Evolutionary conservation across 2,797 vertebrate species (phyloP).

Genomic region (Gymnothorax javanicus): DNA sequence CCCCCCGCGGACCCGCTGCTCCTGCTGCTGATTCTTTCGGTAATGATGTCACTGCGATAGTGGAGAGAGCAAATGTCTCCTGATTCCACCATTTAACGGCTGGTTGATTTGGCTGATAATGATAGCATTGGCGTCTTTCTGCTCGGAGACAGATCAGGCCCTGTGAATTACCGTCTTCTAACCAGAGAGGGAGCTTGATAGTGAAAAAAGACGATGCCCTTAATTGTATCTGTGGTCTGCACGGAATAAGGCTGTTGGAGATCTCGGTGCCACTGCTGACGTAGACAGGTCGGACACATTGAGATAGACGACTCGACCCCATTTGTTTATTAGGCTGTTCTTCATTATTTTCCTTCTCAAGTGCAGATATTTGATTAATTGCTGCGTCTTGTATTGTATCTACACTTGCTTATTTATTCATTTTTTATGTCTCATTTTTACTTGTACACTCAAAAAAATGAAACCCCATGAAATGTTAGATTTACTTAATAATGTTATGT

Average conservation of each 20-base stretch:
- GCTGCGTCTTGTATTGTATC: neutral
- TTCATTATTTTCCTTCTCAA: slow-evolving; percentile 70
- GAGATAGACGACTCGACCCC: slow-evolving; percentile 76
- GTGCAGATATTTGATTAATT: slow-evolving; percentile 54
- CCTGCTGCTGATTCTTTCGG: slow-evolving; percentile 76
- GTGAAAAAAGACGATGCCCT: slow-evolving; percentile 67
- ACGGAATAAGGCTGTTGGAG: slow-evolving; percentile 72
- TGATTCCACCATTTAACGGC: slow-evolving; percentile 87
- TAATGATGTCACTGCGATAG: slow-evolving; percentile 88
- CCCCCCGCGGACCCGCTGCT: slow-evolving; percentile 57
- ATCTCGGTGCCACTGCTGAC: slow-evolving; percentile 69
- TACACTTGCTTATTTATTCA: neutral
- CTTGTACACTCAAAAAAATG: too few species aligned
- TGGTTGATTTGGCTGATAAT: slow-evolving; percentile 85
- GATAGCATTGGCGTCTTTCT: slow-evolving; percentile 80
- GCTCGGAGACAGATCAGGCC: slow-evolving; percentile 77
- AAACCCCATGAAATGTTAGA: too few species aligned
- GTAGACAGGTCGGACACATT: slow-evolving; percentile 71
- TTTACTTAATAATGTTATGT: too few species aligned
- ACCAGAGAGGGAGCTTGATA: slow-evolving; percentile 58
- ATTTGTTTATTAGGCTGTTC: slow-evolving; percentile 72
- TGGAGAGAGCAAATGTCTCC: slow-evolving; percentile 84
- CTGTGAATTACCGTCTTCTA: slow-evolving; percentile 74
- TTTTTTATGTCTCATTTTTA: slow-evolving; percentile 9
- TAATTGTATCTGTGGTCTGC: slow-evolving; percentile 76